Base-by-base conservation (phyloP, 2,888 invertebrate species). In the Agrotis puta region DNA sequence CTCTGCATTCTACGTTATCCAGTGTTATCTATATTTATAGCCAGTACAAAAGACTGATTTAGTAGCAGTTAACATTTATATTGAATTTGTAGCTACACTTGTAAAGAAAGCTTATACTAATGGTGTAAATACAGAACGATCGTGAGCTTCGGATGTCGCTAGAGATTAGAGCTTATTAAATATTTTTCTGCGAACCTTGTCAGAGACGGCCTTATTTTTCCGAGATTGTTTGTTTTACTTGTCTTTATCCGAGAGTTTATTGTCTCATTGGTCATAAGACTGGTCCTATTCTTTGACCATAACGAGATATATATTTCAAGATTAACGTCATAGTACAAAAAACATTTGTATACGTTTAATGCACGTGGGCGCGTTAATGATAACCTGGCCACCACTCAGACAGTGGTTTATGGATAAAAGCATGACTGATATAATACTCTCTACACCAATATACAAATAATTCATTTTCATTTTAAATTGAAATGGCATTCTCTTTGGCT, bases 131-230 rank as follows among this genome's bases (percentile, higher is more conserved):
- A 84, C 43, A 78, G 77, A 63, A 58, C 64, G 66, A 70, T 76
- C 84, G 84, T 85, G 85, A 74, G 75, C 57, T 56, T 68, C 45
- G 63, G 57, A 65, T 64, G 71, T 73, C 48, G 66, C 57, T 54
- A n/a, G 75, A 80, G 84, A 82, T 87, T 83, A 87, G 63, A 45
- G 51, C 57, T 66, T 67, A 74, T 72, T 75, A 74, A 79, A 73
- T 76, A 70, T 74, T 64, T 27, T 74, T 72, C 58, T 56, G 54
- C 61, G 24, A 65, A 59, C 70, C 62, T 56, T 47, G 61, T 47
- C 47, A 45, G 39, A 27, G 64, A 43, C 59, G 58, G 57, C 51
- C 61, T 77, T 59, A 20, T 57, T 39, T 74, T 45, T 53, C 27
- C 51, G n/a, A 54, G 16, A 64, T 66, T 75, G 22, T 76, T 79